A percentile compares a stretch with the other conserved stretches of the same genome.
phyloP scores from a whole-genome alignment of 2,888 invertebrate species.

The Aspidiotus rigidus region DNA sequence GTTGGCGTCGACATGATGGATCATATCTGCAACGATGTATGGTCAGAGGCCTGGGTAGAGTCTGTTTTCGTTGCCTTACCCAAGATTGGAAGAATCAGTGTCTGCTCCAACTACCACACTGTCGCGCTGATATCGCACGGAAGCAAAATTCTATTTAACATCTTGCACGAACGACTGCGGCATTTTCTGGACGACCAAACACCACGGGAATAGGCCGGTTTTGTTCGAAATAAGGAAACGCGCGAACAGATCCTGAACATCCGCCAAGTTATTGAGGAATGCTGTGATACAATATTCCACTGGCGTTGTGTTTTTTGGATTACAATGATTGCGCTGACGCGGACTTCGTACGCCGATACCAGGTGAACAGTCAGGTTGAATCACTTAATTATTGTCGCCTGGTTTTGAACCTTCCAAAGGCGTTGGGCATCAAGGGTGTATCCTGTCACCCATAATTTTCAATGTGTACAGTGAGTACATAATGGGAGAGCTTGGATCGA shows the following conservation, averaged over 20 bases:
- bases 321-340: background rate
- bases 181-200: background rate
- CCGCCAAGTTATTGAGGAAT: background rate
- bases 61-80: too few relatives aligned
- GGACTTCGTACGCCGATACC: background rate
- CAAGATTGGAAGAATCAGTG: background rate
- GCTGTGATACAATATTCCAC: background rate
- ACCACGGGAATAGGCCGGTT: background rate
- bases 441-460: too few relatives aligned
- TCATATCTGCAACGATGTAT: too few relatives aligned
- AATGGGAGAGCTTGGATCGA: too few relatives aligned
- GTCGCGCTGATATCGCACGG: background rate
- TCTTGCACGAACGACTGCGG: too few relatives aligned
- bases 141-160: background rate
- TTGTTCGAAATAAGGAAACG: too few relatives aligned
- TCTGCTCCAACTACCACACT: background rate
- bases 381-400: background rate
- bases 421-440: too few relatives aligned
- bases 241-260: too few relatives aligned
- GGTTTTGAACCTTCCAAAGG: too few relatives aligned
- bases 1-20: too few relatives aligned
- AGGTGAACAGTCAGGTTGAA: background rate
- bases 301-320: background rate
- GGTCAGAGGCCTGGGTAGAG: too few relatives aligned
- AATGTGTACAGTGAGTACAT: too few relatives aligned